Evolutionary conservation across 2,113 vertebrate species (phyloP), one percentile per base, ranked within the genome.

Genomic region (Dinomys branickii): DNA sequence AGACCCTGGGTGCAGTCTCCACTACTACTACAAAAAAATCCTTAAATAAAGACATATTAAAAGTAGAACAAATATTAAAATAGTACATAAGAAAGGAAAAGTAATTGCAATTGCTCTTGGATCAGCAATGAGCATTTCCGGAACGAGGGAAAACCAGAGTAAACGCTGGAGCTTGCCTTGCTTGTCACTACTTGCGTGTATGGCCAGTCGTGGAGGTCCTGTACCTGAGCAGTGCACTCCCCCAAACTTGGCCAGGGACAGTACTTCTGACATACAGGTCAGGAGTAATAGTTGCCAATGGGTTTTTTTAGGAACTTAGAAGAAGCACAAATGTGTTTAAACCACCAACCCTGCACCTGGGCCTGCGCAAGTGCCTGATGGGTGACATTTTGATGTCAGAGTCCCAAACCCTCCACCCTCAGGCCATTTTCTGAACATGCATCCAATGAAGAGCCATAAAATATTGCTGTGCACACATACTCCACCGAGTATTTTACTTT

Each of bases 21-120:
- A 52, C 26, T 30, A 50, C 12, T 22, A 78, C 75, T 73, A 77
- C 11, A 13, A 26, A 13, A 24, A 28, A 14, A 50, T 50, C 47
- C 47, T 50, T 50, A 50, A 50, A 50, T 67, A 93, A 90, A 24
- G 33, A 75, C 61, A 94, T 75, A 52, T 69, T 94, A 30, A 86
- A 89, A 88, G 17, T 26, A 9, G 78, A n/a, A 30, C 17, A 96
- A 86, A 33, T 77, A 65, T 54, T 65, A 91, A 94, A 91, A 47
- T 71, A 81, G 9, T 85, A 4, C 63, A 58, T 75, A 58, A 86
- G 82, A 88, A 85, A 65, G 26, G 50, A 11, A 94, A 67, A 54
- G 4, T 78, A 78, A 78, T 4, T 78, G 13, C 5, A 65, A 90
- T 41, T 88, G 47, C 65, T 52, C 61, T 44, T 87, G 26, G 16